Evolutionary conservation across 1,140 invertebrate species (phyloP).

Genomic region (Pinna nobilis): DNA sequence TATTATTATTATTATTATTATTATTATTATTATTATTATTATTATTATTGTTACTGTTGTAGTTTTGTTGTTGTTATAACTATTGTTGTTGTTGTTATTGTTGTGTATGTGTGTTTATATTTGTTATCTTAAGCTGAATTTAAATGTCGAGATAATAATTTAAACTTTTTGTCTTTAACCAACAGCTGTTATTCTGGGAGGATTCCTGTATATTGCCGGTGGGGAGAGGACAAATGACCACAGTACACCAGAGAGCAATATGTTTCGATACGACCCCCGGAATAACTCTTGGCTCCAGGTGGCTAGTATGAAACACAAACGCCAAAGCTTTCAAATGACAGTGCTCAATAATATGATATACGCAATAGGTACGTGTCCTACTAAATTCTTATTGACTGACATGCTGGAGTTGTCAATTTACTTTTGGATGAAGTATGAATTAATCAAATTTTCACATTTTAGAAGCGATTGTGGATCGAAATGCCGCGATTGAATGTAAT

Average conservation of each 20-base stretch:
- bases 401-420: too few relatives aligned
- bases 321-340: slow-evolving; percentile 64
- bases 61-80: not conserved
- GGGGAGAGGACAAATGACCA: slow-evolving; percentile 47
- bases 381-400: too few relatives aligned
- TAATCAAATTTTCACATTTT: too few relatives aligned
- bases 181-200: slow-evolving; percentile 35
- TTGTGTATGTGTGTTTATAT: too few relatives aligned
- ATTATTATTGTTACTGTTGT: not conserved
- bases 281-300: slow-evolving; percentile 65
- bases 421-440: too few relatives aligned
- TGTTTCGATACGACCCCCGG: slow-evolving; percentile 64
- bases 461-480: too few relatives aligned
- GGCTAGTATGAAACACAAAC: slow-evolving; percentile 56
- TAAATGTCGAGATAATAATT: not conserved
- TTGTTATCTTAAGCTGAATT: too few relatives aligned
- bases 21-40: too few relatives aligned
- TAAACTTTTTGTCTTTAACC: not conserved
- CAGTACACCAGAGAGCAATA: slow-evolving; percentile 31
- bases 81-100: not conserved
- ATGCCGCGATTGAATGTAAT: too few relatives aligned
- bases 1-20: too few relatives aligned
- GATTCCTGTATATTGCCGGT: slow-evolving; percentile 58
- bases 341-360: slow-evolving; percentile 62
- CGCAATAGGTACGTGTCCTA: slow-evolving; percentile 47